A percentile compares a stretch with the other conserved stretches of the same genome.
Evolutionary conservation across 2,888 invertebrate species (phyloP).

Genomic region (Marronus borbonicus): DNA sequence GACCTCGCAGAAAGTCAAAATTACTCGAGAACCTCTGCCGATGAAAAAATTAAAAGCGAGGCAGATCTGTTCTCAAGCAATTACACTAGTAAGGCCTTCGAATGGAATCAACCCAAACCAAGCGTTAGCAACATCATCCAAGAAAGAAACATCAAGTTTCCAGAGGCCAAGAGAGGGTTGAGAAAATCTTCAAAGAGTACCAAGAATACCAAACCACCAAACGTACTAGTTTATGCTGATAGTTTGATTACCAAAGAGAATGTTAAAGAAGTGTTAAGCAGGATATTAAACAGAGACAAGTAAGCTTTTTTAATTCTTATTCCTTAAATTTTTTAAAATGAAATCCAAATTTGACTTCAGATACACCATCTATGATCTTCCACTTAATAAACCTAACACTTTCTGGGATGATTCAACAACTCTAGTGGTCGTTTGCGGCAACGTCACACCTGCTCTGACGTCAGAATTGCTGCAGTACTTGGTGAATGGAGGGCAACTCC

Average conservation of each 20-base stretch:
- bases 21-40: not conserved
- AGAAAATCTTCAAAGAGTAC: conserved; percentile 51
- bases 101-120: not conserved
- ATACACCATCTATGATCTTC: conserved; percentile 78
- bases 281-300: conserved; percentile 82
- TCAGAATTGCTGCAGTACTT: conserved; percentile 81
- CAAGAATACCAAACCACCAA: conserved; percentile 78
- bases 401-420: conserved; percentile 65
- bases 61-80: not conserved
- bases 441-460: conserved; percentile 78
- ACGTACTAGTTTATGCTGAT: conserved; percentile 87
- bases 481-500: conserved; percentile 81
- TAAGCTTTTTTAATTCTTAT: conserved; percentile 64
- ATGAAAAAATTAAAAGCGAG: too few relatives aligned
- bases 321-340: too few relatives aligned
- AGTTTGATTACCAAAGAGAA: conserved; percentile 83
- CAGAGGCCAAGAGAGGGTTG: conserved; percentile 53
- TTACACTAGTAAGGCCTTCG: not conserved
- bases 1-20: not conserved
- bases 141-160: conserved; percentile 50
- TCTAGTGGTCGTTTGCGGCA: conserved; percentile 85
- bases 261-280: conserved; percentile 79
- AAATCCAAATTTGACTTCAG: conserved; percentile 63
- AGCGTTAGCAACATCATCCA: conserved; percentile 41
- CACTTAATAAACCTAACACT: conserved; percentile 60